phyloP scores from a whole-genome alignment of 2,888 invertebrate genomes.

The Thalpophila matura region DNA sequence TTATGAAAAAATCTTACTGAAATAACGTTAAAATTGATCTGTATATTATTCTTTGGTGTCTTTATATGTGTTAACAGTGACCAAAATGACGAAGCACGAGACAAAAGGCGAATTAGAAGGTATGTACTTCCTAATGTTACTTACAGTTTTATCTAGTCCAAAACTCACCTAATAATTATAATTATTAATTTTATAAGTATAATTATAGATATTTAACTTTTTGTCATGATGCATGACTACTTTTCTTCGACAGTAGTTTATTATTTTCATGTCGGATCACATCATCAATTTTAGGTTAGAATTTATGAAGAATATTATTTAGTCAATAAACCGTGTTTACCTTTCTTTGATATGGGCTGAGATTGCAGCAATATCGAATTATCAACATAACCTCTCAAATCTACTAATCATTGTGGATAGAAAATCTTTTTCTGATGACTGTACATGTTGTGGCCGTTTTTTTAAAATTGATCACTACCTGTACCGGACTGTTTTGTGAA shows the following conservation, averaged over 20 bases:
- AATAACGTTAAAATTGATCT: neutral
- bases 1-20: neutral
- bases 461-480: too few species aligned
- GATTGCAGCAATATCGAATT: neutral
- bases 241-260: neutral
- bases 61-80: slow-evolving; percentile 14
- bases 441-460: neutral
- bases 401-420: neutral
- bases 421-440: neutral
- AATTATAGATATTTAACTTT: neutral
- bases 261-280: neutral
- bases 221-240: neutral
- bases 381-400: neutral
- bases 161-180: neutral
- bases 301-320: slow-evolving; percentile 9
- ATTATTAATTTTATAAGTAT: neutral
- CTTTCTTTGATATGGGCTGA: too few species aligned
- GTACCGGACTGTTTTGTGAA: too few species aligned
- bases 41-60: neutral
- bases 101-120: slow-evolving; percentile 70
- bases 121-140: slow-evolving; percentile 55
- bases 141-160: neutral
- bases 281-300: slow-evolving; percentile 43
- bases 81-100: slow-evolving; percentile 66
- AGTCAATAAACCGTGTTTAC: neutral